Evolutionary conservation across 2,113 vertebrate genomes (phyloP).

Genomic region (Podarcis muralis): DNA sequence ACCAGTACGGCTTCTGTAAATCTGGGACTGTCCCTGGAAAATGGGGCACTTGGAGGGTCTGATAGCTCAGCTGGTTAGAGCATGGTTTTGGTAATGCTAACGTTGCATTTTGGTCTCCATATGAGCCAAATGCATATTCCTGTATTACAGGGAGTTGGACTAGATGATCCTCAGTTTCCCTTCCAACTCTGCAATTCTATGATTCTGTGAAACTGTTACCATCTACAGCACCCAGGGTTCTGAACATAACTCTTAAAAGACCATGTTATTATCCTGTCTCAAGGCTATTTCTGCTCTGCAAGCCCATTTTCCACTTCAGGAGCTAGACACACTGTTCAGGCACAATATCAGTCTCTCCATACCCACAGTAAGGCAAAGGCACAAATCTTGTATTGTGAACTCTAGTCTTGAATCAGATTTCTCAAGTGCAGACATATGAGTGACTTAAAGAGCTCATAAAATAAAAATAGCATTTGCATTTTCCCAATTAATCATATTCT

Average conservation of each 20-base stretch:
- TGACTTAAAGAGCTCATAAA: neutral
- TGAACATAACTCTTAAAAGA: neutral
- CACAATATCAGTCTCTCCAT: neutral
- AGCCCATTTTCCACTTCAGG: neutral
- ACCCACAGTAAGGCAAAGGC: neutral
- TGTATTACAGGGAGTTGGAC: no score
- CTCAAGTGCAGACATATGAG: neutral
- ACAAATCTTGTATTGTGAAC: neutral
- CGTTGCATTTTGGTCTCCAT: no score
- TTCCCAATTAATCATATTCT: neutral
- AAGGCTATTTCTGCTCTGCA: neutral
- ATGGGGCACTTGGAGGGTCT: no score
- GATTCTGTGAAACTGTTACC: no score
- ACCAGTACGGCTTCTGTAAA: no score
- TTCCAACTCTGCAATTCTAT: no score
- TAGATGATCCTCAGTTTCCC: no score
- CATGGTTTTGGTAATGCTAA: no score
- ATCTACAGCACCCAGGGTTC: no score
- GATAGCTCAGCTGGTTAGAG: no score
- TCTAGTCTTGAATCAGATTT: slow-evolving; percentile 2
- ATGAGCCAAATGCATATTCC: no score
- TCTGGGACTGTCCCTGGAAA: no score
- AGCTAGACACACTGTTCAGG: neutral
- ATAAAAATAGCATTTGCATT: slow-evolving; percentile 1
- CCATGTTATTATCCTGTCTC: neutral